Percentiles rank a stretch among this genome's conserved stretches.
phyloP scores from a whole-genome alignment of 2,888 invertebrate genomes.

The Escarpia spicata region DNA sequence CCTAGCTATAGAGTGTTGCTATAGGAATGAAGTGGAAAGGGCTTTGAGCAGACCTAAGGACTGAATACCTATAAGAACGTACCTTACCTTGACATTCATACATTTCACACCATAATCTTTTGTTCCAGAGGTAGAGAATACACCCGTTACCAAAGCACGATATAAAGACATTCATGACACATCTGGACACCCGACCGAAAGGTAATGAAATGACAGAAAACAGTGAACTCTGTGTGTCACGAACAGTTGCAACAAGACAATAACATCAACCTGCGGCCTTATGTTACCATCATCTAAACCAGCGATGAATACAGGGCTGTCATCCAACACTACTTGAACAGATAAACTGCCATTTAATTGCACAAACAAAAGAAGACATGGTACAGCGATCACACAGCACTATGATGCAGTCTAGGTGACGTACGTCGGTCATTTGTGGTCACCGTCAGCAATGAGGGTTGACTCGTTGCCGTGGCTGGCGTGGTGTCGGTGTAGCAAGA shows the following conservation, averaged over 20 bases:
- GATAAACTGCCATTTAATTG: background rate
- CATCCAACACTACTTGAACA: background rate
- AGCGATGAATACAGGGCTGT: background rate
- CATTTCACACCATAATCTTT: no score
- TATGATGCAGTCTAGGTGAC: background rate
- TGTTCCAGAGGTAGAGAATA: no score
- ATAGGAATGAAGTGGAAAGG: no score
- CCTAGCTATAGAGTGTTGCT: no score
- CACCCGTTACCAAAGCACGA: no score
- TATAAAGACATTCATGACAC: background rate
- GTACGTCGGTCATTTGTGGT: background rate
- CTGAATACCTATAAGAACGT: no score
- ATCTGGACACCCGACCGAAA: background rate
- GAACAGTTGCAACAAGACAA: background rate
- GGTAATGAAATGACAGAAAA: background rate
- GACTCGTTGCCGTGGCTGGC: background rate
- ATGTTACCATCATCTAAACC: background rate
- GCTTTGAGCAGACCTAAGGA: no score
- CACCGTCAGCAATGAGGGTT: background rate
- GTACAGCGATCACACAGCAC: background rate
- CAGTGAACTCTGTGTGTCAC: background rate
- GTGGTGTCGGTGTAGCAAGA: background rate
- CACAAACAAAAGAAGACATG: background rate
- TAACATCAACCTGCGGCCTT: background rate
- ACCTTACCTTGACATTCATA: no score